Evolutionary conservation across 2,113 vertebrate genomes (phyloP).

Genomic region (Dolichallabes microphthalmus): DNA sequence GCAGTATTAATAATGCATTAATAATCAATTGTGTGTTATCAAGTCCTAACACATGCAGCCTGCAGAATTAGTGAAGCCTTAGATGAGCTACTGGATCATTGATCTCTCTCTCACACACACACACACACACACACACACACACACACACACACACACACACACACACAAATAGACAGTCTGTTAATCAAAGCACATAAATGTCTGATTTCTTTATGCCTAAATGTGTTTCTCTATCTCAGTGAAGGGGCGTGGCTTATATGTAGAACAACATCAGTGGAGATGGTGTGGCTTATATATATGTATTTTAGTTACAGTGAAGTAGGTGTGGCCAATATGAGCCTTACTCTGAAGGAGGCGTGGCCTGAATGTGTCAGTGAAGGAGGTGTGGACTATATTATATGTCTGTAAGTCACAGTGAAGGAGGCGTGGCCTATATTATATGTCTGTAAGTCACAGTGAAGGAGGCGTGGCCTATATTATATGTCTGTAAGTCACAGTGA

Average conservation of each 20-base stretch:
- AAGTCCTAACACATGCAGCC: conserved; percentile 56
- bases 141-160: conserved; percentile 37
- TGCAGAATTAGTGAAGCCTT: conserved; percentile 59
- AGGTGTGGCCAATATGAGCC: not conserved
- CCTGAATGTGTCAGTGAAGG: not conserved
- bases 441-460: not conserved
- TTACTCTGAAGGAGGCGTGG: not conserved
- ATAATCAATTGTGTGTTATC: conserved; percentile 72
- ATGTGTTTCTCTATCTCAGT: not conserved
- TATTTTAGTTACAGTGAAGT: not conserved
- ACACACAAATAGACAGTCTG: conserved; percentile 20
- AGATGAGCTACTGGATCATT: conserved; percentile 49
- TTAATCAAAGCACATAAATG: conserved; percentile 9
- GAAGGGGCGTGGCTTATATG: not conserved
- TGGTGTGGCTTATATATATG: not conserved
- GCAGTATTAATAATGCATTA: conserved; percentile 71
- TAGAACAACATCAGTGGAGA: not conserved
- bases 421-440: too few relatives aligned
- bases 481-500: not conserved
- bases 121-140: conserved; percentile 32
- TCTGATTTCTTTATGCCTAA: not conserved
- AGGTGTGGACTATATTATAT: not conserved
- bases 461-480: not conserved
- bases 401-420: not conserved
- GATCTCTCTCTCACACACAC: conserved; percentile 38